Evolutionary conservation across 2,888 invertebrate species (phyloP).

Genomic region (Spialia ferax): DNA sequence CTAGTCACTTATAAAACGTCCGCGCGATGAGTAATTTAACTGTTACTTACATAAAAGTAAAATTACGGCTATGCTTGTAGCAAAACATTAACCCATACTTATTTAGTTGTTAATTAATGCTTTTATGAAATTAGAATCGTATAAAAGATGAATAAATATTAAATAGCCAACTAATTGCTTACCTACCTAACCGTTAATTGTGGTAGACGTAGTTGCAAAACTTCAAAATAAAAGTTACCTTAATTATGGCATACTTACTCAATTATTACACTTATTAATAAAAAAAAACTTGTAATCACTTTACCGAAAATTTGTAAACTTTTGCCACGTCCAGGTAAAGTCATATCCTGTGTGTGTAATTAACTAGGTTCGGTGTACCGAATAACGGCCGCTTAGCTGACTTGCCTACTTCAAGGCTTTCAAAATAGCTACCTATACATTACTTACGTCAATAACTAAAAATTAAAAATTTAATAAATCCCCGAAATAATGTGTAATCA

Average conservation of each 20-base stretch:
- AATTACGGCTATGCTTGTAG: constrained; percentile 8
- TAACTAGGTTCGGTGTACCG: no score
- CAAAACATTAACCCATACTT: constrained; percentile 9
- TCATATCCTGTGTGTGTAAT: no score
- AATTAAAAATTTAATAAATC: no score
- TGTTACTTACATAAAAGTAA: no score
- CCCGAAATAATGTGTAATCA: no score
- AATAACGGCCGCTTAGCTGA: no score
- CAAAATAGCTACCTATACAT: no score
- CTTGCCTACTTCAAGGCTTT: no score
- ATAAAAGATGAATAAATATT: constrained; percentile 16
- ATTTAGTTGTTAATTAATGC: constrained; percentile 14
- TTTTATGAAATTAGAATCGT: constrained; percentile 19
- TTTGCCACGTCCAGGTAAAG: constrained; percentile 47
- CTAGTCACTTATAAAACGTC: background rate
- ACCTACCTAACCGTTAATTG: constrained; percentile 26
- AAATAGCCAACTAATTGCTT: constrained; percentile 27
- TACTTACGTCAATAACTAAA: no score
- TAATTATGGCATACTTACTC: constrained; percentile 29
- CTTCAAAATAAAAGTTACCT: constrained; percentile 22
- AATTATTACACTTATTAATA: constrained; percentile 26
- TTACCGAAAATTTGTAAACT: constrained; percentile 50
- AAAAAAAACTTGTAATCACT: constrained; percentile 28
- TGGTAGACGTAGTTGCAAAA: constrained; percentile 17
- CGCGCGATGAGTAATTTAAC: no score